These are phyloP conservation scores for Saturnia japonica DNA, from an alignment of 2,888 invertebrate genomes.

Conservation along the genomic window DNA sequence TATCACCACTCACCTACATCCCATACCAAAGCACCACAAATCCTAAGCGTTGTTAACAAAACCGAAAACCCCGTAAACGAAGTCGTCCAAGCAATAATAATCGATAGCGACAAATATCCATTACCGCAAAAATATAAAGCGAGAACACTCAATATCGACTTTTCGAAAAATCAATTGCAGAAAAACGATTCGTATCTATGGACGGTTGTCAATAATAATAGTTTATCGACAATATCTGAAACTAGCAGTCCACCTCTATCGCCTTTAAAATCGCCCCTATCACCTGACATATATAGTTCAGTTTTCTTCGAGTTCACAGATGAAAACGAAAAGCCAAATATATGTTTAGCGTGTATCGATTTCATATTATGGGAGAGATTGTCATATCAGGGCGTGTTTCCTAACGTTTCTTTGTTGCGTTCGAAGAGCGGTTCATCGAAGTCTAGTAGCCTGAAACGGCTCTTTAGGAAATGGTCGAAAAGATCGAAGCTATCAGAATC, in stretches of 20 bases:
- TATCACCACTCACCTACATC: slow-evolving; percentile 51
- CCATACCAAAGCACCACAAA: slow-evolving; percentile 34
- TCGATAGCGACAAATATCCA: slow-evolving; percentile 51
- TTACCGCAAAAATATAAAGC: slow-evolving; percentile 58
- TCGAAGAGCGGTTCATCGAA: slow-evolving; percentile 55
- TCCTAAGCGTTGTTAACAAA: slow-evolving; percentile 29
- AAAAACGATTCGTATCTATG: slow-evolving; percentile 69
- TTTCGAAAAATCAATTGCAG: slow-evolving; percentile 36
- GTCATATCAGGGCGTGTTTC: slow-evolving; percentile 57
- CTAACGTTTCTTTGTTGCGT: slow-evolving; percentile 60
- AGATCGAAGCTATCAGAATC: slow-evolving; percentile 48
- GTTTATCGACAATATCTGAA: slow-evolving; percentile 68
- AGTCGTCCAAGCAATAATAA: slow-evolving; percentile 62
- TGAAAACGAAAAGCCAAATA: slow-evolving; percentile 47
- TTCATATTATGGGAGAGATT: slow-evolving; percentile 73
- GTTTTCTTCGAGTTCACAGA: slow-evolving; percentile 70
- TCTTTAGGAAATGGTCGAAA: slow-evolving; percentile 55
- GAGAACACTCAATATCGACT: slow-evolving; percentile 48
- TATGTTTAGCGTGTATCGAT: slow-evolving; percentile 62
- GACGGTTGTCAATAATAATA: slow-evolving; percentile 50
- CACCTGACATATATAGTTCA: slow-evolving; percentile 68
- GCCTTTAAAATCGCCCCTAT: slow-evolving; percentile 44
- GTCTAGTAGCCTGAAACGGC: slow-evolving; percentile 54
- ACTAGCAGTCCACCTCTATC: slow-evolving; percentile 51
- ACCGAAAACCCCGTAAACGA: slow-evolving; percentile 50